phyloP scores from a whole-genome alignment of 2,797 vertebrate species.

The Dicrostonyx torquatus region DNA sequence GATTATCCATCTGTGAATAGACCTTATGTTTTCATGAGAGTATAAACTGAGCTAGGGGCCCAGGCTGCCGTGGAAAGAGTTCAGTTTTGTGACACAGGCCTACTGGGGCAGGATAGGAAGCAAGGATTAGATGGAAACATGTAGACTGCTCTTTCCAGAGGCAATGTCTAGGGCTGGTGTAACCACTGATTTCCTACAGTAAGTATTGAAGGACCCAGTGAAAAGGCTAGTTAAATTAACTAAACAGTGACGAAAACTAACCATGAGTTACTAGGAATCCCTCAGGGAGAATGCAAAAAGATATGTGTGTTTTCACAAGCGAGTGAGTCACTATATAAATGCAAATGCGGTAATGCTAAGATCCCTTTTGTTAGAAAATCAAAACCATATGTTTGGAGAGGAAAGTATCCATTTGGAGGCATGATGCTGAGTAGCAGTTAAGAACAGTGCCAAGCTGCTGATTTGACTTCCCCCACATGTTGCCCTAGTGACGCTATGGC shows the following conservation, averaged over 20 bases:
- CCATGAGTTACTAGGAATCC: neutral
- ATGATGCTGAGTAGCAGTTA: neutral
- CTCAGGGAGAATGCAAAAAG: constrained; percentile 5
- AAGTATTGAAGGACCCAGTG: neutral
- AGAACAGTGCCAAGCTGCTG: neutral
- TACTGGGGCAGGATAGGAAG: neutral
- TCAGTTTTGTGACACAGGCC: neutral
- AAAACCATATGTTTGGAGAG: neutral
- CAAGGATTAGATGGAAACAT: neutral
- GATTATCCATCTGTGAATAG: neutral
- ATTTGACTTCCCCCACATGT: neutral
- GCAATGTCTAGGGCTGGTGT: neutral
- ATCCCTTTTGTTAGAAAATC: constrained; percentile 8
- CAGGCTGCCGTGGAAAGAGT: neutral
- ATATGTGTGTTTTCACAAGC: neutral
- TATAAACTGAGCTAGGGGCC: neutral
- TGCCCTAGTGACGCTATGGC: neutral
- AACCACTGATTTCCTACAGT: neutral
- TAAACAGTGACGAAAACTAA: neutral
- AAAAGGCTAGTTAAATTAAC: constrained; percentile 6
- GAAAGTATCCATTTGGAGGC: neutral
- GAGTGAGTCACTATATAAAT: neutral
- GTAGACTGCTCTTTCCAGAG: neutral
- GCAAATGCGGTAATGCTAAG: neutral
- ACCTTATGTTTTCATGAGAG: neutral